Evolutionary conservation across 2,888 invertebrate genomes (phyloP), one percentile per base, ranked within the genome.

Genomic region (Habroteleia sp.): DNA sequence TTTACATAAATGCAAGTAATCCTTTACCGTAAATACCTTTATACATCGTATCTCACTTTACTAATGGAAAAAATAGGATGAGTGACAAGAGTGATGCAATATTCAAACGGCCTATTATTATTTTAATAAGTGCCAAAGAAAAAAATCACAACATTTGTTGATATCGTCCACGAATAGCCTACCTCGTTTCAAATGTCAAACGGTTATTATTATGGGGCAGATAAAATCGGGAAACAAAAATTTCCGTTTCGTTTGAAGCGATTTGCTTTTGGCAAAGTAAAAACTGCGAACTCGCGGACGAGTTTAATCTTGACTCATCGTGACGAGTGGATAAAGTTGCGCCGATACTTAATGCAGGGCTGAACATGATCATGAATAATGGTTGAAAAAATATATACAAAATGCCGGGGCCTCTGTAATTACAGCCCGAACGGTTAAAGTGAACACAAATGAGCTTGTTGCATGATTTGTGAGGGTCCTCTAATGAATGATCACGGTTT

Each of bases 401-500:
- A 25, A 25, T 11, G 13, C 25, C 13, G 16, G 25, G 42, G 20
- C n/a, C 10, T 1, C 0, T 3, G 16, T 25, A 17, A n/a, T 4
- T 13, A 25, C 25, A 10, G 3, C 25, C 46, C 29, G 33, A 13
- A 35, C n/a, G 13, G 11, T 25, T 5, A 20, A 35, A 8, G 8
- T 17, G 52, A 39, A 27, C 52, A 25, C 27, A 56, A 56, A 56
- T 41, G 56, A 56, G 41, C 41, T 56, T 31, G 56, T 56, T 56
- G 56, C 56, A 56, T 56, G 41, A 33, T 54, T 31, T 13, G 23
- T 14, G 50, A 31, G 29, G 20, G 13, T 11, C 11, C 7, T 31
- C 5, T n/a, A 1, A 10, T 10, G 13, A 3, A 3, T 39, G 8
- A 10, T 20, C 17, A 8, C 1, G 17, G 10, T 27, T 14, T 16